A percentile compares a stretch with the other conserved stretches of the same genome.
Conservation (phyloP, 2,113 vertebrate species). For the Dermatemys mawii region DNA sequence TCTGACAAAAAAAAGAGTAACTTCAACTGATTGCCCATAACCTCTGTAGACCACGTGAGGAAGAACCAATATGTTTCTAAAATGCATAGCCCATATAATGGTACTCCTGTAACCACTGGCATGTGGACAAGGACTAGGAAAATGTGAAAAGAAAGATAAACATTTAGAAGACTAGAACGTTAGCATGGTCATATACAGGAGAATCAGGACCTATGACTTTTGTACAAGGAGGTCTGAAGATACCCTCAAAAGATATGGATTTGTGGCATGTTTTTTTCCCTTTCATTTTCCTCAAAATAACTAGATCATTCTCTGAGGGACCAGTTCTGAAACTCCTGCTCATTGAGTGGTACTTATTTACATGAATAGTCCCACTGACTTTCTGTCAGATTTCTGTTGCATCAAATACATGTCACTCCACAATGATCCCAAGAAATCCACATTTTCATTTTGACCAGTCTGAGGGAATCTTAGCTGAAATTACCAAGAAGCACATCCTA, state of each 20-base stretch:
- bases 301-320: background rate
- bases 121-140: fast-evolving
- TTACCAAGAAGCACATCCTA: background rate
- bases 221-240: background rate
- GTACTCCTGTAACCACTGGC: background rate
- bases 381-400: background rate
- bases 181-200: background rate
- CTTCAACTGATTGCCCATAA: background rate
- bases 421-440: background rate
- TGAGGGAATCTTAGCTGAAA: background rate
- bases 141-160: background rate
- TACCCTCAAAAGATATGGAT: background rate
- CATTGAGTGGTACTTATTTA: background rate
- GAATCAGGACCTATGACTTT: background rate
- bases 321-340: background rate
- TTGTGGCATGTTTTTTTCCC: background rate
- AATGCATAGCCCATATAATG: background rate
- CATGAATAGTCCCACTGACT: background rate
- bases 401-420: background rate
- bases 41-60: background rate
- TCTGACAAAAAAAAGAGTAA: background rate
- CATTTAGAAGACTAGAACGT: background rate
- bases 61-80: background rate
- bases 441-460: background rate
- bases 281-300: slow-evolving; percentile 4